Conservation (phyloP, 92 coral and sea anemone species). For the Scolanthus callimorphus region DNA sequence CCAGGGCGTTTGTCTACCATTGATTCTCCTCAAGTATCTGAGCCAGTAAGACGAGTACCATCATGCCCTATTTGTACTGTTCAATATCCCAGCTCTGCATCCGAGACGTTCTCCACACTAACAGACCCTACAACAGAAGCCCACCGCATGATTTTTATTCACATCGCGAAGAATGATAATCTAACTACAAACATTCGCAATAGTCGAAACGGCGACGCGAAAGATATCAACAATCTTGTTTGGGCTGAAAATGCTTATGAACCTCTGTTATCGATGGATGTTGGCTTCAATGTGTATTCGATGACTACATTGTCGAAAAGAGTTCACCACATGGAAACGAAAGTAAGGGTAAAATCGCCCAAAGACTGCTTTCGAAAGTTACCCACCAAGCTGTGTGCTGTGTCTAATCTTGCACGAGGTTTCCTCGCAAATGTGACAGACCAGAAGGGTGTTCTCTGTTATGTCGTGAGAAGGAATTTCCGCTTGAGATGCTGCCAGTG, state of each 20-base stretch:
- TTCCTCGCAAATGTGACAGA: slow-evolving; percentile 1
- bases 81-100: no score
- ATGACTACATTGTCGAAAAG: slow-evolving; percentile 4
- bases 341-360: neutral
- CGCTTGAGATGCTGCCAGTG: slow-evolving; percentile 9
- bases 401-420: neutral
- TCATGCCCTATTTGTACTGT: no score
- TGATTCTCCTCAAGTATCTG: no score
- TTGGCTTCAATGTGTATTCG: slow-evolving; percentile 16
- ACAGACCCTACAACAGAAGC: no score
- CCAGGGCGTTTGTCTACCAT: no score
- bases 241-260: slow-evolving; percentile 11
- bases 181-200: no score
- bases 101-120: no score
- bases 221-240: slow-evolving; percentile 11
- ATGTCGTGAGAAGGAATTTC: neutral
- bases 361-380: neutral
- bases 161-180: no score
- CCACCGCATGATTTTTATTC: no score
- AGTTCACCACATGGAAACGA: slow-evolving; percentile 6
- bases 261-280: slow-evolving; percentile 15
- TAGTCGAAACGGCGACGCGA: no score
- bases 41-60: no score
- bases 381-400: neutral
- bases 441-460: slow-evolving; percentile 7